Evolutionary conservation across 2,888 invertebrate genomes (phyloP).

Genomic region (Oegoconia quadripuncta): DNA sequence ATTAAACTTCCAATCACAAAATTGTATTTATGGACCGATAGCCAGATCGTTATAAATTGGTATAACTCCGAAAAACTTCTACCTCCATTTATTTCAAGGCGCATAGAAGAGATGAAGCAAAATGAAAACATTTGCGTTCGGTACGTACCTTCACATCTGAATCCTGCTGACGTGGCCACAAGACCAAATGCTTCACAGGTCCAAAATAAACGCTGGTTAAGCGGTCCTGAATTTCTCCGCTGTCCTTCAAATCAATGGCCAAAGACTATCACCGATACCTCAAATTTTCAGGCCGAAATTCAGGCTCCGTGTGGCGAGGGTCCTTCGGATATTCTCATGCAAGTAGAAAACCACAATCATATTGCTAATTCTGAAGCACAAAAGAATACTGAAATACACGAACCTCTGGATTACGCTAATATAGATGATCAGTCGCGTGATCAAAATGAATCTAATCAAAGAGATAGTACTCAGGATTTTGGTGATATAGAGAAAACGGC

Average conservation of each 20-base stretch:
- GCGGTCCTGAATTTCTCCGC: neutral
- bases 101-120: conserved; percentile 17
- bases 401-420: no score
- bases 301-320: neutral
- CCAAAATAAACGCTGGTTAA: neutral
- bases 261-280: neutral
- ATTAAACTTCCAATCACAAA: neutral
- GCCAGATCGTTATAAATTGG: conserved; percentile 15
- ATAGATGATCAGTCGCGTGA: no score
- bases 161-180: conserved; percentile 5
- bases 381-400: no score
- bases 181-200: neutral
- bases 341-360: no score
- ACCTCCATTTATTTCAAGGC: conserved; percentile 15
- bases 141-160: conserved; percentile 1
- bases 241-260: neutral
- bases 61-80: conserved; percentile 13
- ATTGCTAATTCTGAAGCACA: no score
- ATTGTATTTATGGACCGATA: conserved; percentile 18
- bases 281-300: neutral
- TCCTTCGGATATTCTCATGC: neutral
- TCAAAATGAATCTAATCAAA: no score
- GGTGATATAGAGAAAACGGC: no score
- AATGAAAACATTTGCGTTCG: neutral
- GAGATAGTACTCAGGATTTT: no score